These are phyloP conservation scores for Nematostella vectensis DNA, from an alignment of 92 coral and sea anemone species.

Conservation along the genomic window DNA sequence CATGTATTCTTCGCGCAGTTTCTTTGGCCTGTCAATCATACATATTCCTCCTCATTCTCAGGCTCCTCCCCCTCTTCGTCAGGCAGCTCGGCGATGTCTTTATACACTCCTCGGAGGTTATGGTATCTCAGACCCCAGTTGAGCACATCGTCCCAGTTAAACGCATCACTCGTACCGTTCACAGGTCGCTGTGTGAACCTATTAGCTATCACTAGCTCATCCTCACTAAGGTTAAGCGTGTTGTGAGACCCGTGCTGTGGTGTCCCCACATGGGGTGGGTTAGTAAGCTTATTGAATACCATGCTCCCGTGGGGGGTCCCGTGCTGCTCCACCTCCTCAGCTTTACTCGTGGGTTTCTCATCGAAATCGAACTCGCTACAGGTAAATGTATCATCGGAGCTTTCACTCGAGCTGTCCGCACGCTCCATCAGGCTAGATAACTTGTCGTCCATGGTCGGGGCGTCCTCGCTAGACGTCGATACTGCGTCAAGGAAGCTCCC, in stretches of 20 bases:
- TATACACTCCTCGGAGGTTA: constrained; percentile 72
- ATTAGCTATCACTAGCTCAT: constrained; percentile 41
- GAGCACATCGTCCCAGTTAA: constrained; percentile 87
- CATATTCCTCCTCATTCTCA: constrained; percentile 52
- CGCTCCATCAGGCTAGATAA: constrained; percentile 72
- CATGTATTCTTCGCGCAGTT: too few relatives aligned
- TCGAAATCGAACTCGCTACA: constrained; percentile 94
- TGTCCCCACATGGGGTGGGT: constrained; percentile 13
- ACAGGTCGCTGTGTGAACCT: constrained; percentile 40
- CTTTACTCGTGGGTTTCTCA: constrained; percentile 45
- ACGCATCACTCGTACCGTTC: constrained; percentile 55
- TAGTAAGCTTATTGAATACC: constrained; percentile 61
- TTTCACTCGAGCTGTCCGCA: constrained; percentile 84
- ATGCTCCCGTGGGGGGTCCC: constrained; percentile 46
- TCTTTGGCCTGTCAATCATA: constrained; percentile 14
- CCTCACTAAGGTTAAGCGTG: constrained; percentile 55
- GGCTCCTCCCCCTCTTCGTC: constrained; percentile 28
- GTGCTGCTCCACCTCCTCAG: constrained; percentile 41
- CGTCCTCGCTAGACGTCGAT: constrained; percentile 75
- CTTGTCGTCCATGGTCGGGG: constrained; percentile 58
- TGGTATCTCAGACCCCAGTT: constrained; percentile 84
- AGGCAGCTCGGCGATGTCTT: constrained; percentile 75
- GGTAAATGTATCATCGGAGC: constrained; percentile 93
- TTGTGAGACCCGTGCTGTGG: constrained; percentile 44
- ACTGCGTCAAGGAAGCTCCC: constrained; percentile 92